Percentiles rank a stretch among this genome's conserved stretches.
phyloP scores from a whole-genome alignment of 2,797 vertebrate genomes.

The Muscicapa comitata region DNA sequence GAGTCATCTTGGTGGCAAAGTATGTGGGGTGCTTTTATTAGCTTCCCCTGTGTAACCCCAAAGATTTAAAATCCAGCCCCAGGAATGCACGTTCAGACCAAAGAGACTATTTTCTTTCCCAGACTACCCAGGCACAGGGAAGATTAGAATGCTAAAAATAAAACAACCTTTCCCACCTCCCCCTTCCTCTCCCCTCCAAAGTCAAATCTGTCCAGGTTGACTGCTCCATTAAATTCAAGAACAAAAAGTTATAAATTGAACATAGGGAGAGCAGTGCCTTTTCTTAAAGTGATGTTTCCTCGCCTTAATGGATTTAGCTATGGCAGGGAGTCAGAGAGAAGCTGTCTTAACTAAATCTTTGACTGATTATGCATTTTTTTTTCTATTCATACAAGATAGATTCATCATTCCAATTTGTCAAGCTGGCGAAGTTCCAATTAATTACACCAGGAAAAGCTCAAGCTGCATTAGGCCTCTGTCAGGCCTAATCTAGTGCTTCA shows the following conservation, averaged over 20 bases:
- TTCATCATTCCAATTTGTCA: conserved; percentile 99
- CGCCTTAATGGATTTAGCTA: conserved; percentile 89
- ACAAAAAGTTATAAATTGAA: conserved; percentile 89
- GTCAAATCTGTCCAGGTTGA: conserved; percentile 83
- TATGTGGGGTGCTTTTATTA: not conserved
- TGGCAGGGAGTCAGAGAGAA: conserved; percentile 80
- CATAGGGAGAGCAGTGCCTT: conserved; percentile 69
- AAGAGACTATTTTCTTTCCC: not conserved
- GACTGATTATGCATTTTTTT: conserved; percentile 99
- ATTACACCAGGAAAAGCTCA: conserved; percentile 90
- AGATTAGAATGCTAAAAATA: conserved; percentile 66
- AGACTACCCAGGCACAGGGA: not conserved
- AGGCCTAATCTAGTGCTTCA: conserved; percentile 92
- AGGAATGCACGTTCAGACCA: not conserved
- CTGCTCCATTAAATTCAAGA: conserved; percentile 88
- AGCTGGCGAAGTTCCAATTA: conserved; percentile 98
- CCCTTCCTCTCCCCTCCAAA: conserved; percentile 43
- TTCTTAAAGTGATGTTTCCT: conserved; percentile 82
- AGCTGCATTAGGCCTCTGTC: conserved; percentile 90
- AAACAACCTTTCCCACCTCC: conserved; percentile 53
- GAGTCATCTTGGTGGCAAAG: not conserved
- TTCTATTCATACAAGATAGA: conserved; percentile 98
- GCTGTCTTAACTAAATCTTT: conserved; percentile 95
- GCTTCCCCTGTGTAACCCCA: not conserved
- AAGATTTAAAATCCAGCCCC: conserved; percentile 10